A percentile compares a stretch with the other conserved stretches of the same genome.
Conservation (phyloP, 2,888 invertebrate genomes). For the Chrysopilus asiliformis region DNA sequence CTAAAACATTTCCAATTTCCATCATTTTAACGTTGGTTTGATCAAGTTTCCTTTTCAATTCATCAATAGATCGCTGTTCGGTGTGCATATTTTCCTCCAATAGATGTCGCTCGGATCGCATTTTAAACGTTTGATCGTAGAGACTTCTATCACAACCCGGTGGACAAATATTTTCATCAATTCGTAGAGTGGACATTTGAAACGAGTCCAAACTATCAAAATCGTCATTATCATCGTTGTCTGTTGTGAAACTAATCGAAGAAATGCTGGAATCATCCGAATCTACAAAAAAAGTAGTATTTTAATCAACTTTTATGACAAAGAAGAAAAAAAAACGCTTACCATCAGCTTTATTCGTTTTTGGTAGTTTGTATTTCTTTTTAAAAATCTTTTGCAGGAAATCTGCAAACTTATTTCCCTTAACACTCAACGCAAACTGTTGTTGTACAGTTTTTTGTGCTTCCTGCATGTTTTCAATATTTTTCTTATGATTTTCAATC, state of each 20-base stretch:
- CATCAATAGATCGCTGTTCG: slow-evolving; percentile 42
- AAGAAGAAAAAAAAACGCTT: slow-evolving; percentile 8
- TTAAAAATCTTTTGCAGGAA: slow-evolving; percentile 70
- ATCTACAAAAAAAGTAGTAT: slow-evolving; percentile 5
- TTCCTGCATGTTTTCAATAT: slow-evolving; percentile 36
- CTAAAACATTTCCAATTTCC: slow-evolving; percentile 41
- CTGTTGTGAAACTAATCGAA: slow-evolving; percentile 7
- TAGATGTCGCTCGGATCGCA: slow-evolving; percentile 43
- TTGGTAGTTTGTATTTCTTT: slow-evolving; percentile 64
- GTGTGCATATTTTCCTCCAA: slow-evolving; percentile 48
- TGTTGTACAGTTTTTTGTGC: slow-evolving; percentile 39
- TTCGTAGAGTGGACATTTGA: slow-evolving; percentile 49
- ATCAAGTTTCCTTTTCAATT: slow-evolving; percentile 46
- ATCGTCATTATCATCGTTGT: slow-evolving; percentile 43
- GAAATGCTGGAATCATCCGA: slow-evolving; percentile 22
- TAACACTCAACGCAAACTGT: slow-evolving; percentile 45
- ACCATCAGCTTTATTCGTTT: slow-evolving; percentile 42
- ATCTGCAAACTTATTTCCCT: slow-evolving; percentile 62
- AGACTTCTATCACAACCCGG: slow-evolving; percentile 52
- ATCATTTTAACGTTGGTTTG: slow-evolving; percentile 43
- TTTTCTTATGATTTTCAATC: slow-evolving; percentile 38
- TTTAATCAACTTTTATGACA: slow-evolving; percentile 6
- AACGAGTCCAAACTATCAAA: slow-evolving; percentile 47
- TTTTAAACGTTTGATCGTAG: slow-evolving; percentile 52
- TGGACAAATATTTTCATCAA: slow-evolving; percentile 61